phyloP scores from a whole-genome alignment of 1,140 invertebrate genomes.

The Drosophila lowei region DNA sequence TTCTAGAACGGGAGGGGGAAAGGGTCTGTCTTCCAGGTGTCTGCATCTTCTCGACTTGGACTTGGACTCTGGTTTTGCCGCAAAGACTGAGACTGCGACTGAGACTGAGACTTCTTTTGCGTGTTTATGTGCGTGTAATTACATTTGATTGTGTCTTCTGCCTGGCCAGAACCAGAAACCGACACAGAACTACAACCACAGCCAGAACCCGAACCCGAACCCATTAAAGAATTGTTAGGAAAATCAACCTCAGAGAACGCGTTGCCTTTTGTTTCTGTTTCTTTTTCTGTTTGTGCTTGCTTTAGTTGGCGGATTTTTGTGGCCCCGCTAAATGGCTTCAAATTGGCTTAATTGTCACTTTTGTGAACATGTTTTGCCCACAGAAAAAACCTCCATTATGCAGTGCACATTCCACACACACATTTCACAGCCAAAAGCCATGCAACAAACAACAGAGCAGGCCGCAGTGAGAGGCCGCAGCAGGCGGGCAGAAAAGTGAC shows the following conservation, averaged over 20 bases:
- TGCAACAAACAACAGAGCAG: conserved; percentile 41
- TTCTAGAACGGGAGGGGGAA: conserved; percentile 30
- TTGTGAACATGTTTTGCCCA: conserved; percentile 72
- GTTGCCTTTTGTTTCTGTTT: conserved; percentile 3
- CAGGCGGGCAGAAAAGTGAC: conserved; percentile 27
- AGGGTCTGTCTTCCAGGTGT: conserved; percentile 46
- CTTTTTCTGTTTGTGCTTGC: conserved; percentile 35
- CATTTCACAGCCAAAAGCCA: conserved; percentile 11
- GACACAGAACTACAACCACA: no score
- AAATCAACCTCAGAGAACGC: conserved; percentile 36
- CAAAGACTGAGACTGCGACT: no score
- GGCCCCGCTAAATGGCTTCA: conserved; percentile 66
- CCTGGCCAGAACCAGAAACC: no score
- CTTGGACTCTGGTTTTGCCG: conserved; percentile 20
- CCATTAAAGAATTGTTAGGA: conserved; percentile 62
- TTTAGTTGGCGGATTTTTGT: background rate
- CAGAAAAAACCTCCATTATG: conserved; percentile 25
- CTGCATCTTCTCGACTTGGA: conserved; percentile 18
- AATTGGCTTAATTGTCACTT: conserved; percentile 80
- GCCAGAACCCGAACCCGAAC: background rate
- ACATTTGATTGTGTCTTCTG: conserved; percentile 65
- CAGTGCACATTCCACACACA: conserved; percentile 43
- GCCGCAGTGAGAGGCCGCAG: no score
- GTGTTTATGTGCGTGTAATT: conserved; percentile 81
- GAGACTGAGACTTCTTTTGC: conserved; percentile 37